These are phyloP conservation scores for Cheumatopsyche charites DNA, from an alignment of 1,140 invertebrate genomes.

Conservation along the genomic window DNA sequence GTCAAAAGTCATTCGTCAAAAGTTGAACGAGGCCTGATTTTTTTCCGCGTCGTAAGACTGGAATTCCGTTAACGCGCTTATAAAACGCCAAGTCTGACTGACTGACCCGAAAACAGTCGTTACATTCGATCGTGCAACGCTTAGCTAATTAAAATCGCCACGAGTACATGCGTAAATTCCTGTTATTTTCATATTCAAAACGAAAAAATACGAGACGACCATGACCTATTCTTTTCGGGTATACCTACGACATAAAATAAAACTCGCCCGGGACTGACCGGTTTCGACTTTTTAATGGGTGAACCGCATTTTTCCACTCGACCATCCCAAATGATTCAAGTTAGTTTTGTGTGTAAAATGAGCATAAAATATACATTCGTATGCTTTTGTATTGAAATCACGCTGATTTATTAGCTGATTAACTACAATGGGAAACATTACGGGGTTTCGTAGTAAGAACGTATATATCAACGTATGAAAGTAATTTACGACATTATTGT, in stretches of 20 bases:
- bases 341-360: not conserved
- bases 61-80: slow-evolving; percentile 35
- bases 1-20: slow-evolving; percentile 10
- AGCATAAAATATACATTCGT: too few species aligned
- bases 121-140: slow-evolving; percentile 5
- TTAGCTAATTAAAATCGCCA: too few species aligned
- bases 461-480: not conserved
- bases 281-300: slow-evolving; percentile 20
- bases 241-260: not conserved
- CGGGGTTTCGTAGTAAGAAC: too few species aligned
- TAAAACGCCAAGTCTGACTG: slow-evolving; percentile 3
- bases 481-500: slow-evolving; percentile 16
- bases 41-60: slow-evolving; percentile 23
- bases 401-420: too few species aligned
- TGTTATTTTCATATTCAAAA: too few species aligned
- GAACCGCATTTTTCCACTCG: slow-evolving; percentile 7
- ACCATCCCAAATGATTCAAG: not conserved
- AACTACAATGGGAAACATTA: too few species aligned
- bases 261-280: slow-evolving; percentile 1
- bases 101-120: slow-evolving; percentile 30
- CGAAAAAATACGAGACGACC: slow-evolving; percentile 5
- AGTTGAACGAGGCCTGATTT: slow-evolving; percentile 34
- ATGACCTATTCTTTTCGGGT: slow-evolving; percentile 16
- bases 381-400: too few species aligned
- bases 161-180: too few species aligned